phyloP scores from a whole-genome alignment of 1,140 invertebrate genomes.

The Anagrus nilaparvatae region DNA sequence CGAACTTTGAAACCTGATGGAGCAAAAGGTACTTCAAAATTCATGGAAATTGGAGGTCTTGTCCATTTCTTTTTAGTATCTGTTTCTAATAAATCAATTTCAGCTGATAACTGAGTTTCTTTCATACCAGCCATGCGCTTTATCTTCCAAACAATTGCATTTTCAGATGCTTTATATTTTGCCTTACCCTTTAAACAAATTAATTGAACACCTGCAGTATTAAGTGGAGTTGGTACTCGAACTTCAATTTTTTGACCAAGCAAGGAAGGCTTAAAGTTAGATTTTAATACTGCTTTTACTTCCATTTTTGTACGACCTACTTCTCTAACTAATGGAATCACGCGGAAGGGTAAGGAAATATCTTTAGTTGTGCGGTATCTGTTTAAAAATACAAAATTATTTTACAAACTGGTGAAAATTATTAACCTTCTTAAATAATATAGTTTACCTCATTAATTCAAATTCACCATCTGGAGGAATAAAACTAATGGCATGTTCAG shows the following conservation, averaged over 20 bases:
- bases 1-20: conserved; percentile 98
- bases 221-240: conserved; percentile 96
- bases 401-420: conserved; percentile 1
- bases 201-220: conserved; percentile 96
- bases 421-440: conserved; percentile 4
- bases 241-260: conserved; percentile 99
- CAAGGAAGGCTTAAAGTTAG: conserved; percentile 98
- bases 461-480: conserved; percentile 99
- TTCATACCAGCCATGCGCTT: conserved; percentile 99
- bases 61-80: conserved; percentile 99
- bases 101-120: conserved; percentile 97
- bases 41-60: conserved; percentile 99
- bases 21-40: conserved; percentile 96
- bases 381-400: conserved; percentile 16
- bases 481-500: conserved; percentile 99
- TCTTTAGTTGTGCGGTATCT: conserved; percentile 99
- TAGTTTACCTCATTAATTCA: conserved; percentile 88
- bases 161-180: conserved; percentile 99
- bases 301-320: conserved; percentile 99
- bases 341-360: conserved; percentile 97
- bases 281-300: conserved; percentile 98
- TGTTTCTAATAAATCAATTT: conserved; percentile 98
- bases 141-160: conserved; percentile 99
- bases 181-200: conserved; percentile 99
- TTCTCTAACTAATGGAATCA: conserved; percentile 96